A percentile compares a stretch with the other conserved stretches of the same genome.
These are phyloP conservation scores for Acyrthosiphon pisum DNA, from an alignment of 1,140 invertebrate species.

Conservation along the genomic window DNA sequence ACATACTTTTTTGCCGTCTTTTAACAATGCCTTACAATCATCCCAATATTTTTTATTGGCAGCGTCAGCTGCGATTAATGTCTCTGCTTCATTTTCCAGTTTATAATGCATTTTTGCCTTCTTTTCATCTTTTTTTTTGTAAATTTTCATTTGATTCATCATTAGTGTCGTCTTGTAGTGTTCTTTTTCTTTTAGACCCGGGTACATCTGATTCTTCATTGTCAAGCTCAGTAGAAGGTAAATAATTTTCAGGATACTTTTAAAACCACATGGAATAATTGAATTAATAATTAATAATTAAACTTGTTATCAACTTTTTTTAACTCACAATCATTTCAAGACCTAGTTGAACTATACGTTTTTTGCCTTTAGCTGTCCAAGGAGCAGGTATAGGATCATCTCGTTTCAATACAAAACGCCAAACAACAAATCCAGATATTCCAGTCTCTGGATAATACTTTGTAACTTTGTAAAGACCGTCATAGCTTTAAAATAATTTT, in stretches of 20 bases:
- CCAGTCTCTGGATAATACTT: conserved; percentile 85
- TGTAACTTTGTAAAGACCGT: conserved; percentile 82
- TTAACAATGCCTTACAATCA: conserved; percentile 65
- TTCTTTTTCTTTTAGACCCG: neutral
- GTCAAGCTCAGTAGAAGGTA: conserved; percentile 66
- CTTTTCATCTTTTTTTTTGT: conserved; percentile 60
- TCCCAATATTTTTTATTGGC: conserved; percentile 75
- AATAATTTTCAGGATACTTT: conserved; percentile 76
- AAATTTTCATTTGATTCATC: neutral
- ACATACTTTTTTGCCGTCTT: conserved; percentile 67
- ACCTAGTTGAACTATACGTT: conserved; percentile 63
- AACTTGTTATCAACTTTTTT: neutral
- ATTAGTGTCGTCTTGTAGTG: neutral
- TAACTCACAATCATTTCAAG: conserved; percentile 63
- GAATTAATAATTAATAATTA: neutral
- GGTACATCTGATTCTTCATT: conserved; percentile 31
- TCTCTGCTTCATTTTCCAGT: conserved; percentile 65
- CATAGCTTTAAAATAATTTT: conserved; percentile 67
- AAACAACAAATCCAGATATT: conserved; percentile 80
- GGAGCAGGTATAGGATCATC: conserved; percentile 84
- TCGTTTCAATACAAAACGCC: conserved; percentile 79
- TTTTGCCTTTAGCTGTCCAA: conserved; percentile 78
- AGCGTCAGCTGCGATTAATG: conserved; percentile 69
- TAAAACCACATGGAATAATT: neutral
- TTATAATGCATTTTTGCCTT: conserved; percentile 66